Evolutionary conservation across 2,797 vertebrate genomes (phyloP).

Genomic region (Rhodeus uyekii): DNA sequence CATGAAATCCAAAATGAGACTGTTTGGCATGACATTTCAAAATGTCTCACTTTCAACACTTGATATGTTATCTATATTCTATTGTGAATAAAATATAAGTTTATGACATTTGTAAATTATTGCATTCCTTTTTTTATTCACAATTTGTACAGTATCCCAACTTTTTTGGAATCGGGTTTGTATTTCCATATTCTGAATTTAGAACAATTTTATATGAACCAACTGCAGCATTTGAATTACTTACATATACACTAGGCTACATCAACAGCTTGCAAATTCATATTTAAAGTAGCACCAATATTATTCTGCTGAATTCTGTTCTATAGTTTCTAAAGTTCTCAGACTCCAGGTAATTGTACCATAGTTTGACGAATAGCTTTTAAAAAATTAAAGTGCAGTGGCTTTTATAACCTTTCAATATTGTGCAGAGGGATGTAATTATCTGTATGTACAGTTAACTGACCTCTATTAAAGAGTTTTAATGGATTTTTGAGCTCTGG

Average conservation of each 20-base stretch:
- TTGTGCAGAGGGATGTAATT: constrained; percentile 50
- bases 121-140: too few species aligned
- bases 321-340: background rate
- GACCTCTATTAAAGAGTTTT: constrained; percentile 60
- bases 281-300: background rate
- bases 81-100: too few species aligned
- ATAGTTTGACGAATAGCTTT: background rate
- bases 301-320: background rate
- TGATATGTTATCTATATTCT: too few species aligned
- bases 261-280: background rate
- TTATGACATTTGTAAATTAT: too few species aligned
- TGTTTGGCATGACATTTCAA: too few species aligned
- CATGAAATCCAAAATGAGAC: too few species aligned
- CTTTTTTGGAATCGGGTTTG: too few species aligned
- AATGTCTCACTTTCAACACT: too few species aligned
- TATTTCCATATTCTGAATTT: too few species aligned
- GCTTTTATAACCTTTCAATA: constrained; percentile 49
- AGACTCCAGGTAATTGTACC: background rate
- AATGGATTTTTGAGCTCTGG: constrained; percentile 55
- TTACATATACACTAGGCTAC: background rate
- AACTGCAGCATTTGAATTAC: background rate
- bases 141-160: too few species aligned
- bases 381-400: constrained; percentile 15
- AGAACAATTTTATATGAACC: background rate
- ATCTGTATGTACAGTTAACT: constrained; percentile 53